Evolutionary conservation across 1,140 invertebrate species (phyloP), one percentile per base, ranked within the genome.

Genomic region (Stegodyphus mimosarum): DNA sequence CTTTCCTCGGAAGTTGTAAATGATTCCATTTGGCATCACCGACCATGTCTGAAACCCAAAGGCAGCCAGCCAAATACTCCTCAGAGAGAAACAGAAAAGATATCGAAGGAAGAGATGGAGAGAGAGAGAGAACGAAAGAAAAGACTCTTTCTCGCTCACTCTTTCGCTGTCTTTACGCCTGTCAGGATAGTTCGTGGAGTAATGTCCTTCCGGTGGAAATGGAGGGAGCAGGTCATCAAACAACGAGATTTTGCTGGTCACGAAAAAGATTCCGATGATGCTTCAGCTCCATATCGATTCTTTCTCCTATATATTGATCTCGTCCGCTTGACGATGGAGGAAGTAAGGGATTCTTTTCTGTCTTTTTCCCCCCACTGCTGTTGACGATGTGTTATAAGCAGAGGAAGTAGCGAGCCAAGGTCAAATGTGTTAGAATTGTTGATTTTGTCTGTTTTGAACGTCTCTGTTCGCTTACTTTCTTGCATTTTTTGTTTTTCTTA

Each of bases 171-270:
- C 80, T 84, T 84, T 84, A 75, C 81, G 81, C 81, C 81, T 84
- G 81, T 84, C 81, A 84, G 81, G 81, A 84, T 84, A 84, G 81
- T 76, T 84, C 81, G 81, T 52, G 72, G 69, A 84, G 81, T 84
- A 84, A 84, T 84, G 81, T 84, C 72, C 81, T 84, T 84, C 81
- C 81, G 81, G 73, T 84, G 81, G 81, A 84, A 84, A 84, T 84
- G 81, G 81, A 84, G 81, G 73, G 81, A 84, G 70, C 81, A 84
- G 81, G 81, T 84, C 81, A 84, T 84, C 81, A 84, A 84, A 84
- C 81, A 84, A 84, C 81, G 81, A 84, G 81, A 84, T 84, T 84
- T 84, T 60, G 72, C 81, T 75, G 72, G 73, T 84, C 81, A 75
- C 81, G 81, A 84, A 76, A 84, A 84, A 84, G 81, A 84, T 84